Base-by-base conservation (phyloP, 2,888 invertebrate genomes). In the Ichneumon xanthorius region DNA sequence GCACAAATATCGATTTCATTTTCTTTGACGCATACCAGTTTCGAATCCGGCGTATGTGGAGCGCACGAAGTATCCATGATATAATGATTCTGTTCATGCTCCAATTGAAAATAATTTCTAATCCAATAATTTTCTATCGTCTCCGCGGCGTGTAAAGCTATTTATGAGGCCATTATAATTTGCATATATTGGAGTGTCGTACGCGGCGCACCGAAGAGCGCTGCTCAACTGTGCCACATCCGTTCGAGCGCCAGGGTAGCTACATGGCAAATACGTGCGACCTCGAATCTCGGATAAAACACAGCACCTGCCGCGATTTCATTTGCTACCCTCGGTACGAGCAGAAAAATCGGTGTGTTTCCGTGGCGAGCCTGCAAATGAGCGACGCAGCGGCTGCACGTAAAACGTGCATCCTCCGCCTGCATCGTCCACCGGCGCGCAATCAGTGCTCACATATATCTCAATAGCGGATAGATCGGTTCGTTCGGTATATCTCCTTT, bases 301-400 rank as follows among this genome's bases (percentile, higher is more conserved):
- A 70, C 50, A 73, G 61, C 83, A 84, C 80, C 84, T 84, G 84
- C 58, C 45, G 65, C 80, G 65, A 80, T 76, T 84, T 80, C 33
- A 84, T 84, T 76, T 71, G 71, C 84, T 76, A 22, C 45, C 55
- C n/a, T 65, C 58, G 65, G 33, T 63, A 70, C 67, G n/a, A 67
- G 22, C 53, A 50, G 55, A 77, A 77, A 50, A 76, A 76, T 71
- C 55, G 45, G 53, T 73, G 45, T 68, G 68, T 77, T 84, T 76
- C 80, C 68, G 67, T 71, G 67, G 48, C 30, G 53, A 67, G 77
- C 19, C 67, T 67, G 61, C 72, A 68, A 81, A 80, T 19, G 40
- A 53, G 48, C 14, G 67, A 61, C 22, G 55, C 19, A 75, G 48
- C 73, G 40, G 55, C 37, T 68, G 84, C 45, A 76, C 65, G 40